Evolutionary conservation across 2,797 vertebrate species (phyloP), one percentile per base, ranked within the genome.

Genomic region (Agapornis canus): DNA sequence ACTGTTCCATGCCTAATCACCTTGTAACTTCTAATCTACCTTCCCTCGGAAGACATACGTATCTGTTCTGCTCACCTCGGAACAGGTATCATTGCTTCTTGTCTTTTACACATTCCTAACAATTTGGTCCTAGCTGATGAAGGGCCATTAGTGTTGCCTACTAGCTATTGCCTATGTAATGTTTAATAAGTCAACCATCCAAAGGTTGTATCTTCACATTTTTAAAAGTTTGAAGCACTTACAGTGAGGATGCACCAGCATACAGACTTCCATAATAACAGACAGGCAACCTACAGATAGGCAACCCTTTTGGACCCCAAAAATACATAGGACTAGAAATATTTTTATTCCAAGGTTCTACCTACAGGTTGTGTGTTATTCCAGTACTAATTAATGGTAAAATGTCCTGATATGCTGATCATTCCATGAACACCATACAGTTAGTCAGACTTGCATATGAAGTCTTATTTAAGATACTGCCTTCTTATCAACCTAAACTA

Each of bases 81-180:
- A 94, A 88, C 23, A 22, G 13, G 51, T 60, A 54, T 70, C 15
- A 3, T 43, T 52, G 64, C 35, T 90, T 37, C 56, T 73, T 15
- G 2, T 52, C 66, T 82, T 73, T 54, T 64, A 81, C 21, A 20
- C 15, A 7, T 23, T 22, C 69, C 32, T 40, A 72, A 61, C 22
- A 26, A 72, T 95, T 87, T 90, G 80, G 86, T 94, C 78, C 82
- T 73, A 78, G 56, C 87, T 94, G 88, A 51, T 81, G 13, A 65
- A 88, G 52, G 71, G 84, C 88, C n/a, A 80, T 65, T 29, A 72
- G 39, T 27, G 81, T 11, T 89, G 66, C 83, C 68, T 90, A 49
- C 88, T 87, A 73, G n/a, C 92, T 96, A 88, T 89, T 95, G 95
- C 93, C 94, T 80, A 87, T 47, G 66, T 40, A 49, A 45, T 86